phyloP scores from a whole-genome alignment of 2,113 vertebrate genomes.

The Cynocephalus volans region DNA sequence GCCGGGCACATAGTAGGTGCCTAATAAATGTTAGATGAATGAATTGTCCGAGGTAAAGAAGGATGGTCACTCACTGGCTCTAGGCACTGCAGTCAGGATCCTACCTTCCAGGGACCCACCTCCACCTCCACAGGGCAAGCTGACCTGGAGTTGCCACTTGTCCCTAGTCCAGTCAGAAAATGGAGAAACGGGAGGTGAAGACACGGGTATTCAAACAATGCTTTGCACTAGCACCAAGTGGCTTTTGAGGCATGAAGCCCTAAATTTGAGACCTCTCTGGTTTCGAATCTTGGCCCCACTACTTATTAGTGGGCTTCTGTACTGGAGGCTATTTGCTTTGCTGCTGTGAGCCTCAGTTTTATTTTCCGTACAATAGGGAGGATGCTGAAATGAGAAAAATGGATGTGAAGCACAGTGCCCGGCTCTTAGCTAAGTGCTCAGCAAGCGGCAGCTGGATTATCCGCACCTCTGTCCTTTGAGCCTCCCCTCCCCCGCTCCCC shows the following conservation, averaged over 20 bases:
- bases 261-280: background rate
- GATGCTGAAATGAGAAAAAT: conserved; percentile 45
- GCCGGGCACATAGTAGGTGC: background rate
- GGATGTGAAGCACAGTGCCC: background rate
- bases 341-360: conserved; percentile 30
- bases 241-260: background rate
- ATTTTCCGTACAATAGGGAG: conserved; percentile 55
- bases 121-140: background rate
- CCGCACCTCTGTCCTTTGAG: background rate
- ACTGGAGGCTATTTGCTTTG: conserved; percentile 8
- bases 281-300: background rate
- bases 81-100: background rate
- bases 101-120: background rate
- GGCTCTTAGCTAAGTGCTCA: background rate
- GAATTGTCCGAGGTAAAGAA: background rate
- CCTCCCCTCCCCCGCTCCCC: background rate
- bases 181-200: background rate
- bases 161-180: conserved; percentile 26
- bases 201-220: conserved; percentile 4
- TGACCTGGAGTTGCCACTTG: background rate
- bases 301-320: background rate
- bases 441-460: conserved; percentile 14
- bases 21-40: conserved; percentile 2
- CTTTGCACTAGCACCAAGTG: conserved; percentile 18
- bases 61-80: background rate